phyloP scores from a whole-genome alignment of 1,140 invertebrate genomes.

The Homalodisca vitripennis region DNA sequence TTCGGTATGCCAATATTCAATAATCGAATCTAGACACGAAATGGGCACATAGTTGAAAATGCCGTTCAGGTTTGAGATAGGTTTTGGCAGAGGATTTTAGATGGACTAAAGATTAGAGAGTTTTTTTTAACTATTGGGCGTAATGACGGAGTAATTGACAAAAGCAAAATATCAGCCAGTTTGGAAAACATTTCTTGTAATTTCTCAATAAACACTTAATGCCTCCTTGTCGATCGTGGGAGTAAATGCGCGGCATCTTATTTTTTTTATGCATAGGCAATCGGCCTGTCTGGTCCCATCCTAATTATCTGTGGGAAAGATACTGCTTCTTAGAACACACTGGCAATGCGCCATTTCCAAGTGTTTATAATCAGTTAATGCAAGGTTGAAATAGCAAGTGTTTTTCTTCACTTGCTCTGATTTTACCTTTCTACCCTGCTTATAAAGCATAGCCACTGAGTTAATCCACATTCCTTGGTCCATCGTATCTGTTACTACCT shows the following conservation, averaged over 20 bases:
- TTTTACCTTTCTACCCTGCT: background rate
- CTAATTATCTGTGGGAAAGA: conserved; percentile 49
- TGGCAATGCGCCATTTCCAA: conserved; percentile 51
- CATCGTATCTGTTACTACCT: background rate
- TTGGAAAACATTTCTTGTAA: conserved; percentile 48
- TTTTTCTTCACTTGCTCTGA: background rate
- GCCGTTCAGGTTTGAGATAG: background rate
- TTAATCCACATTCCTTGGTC: background rate
- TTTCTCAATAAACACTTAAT: conserved; percentile 41
- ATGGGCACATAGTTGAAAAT: conserved; percentile 7
- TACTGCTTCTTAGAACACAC: conserved; percentile 53
- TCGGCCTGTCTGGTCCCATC: conserved; percentile 47
- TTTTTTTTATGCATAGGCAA: conserved; percentile 51
- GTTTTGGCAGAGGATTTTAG: background rate
- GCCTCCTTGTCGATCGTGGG: conserved; percentile 44
- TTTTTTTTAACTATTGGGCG: background rate
- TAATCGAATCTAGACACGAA: background rate
- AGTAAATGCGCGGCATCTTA: conserved; percentile 36
- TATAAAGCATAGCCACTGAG: background rate
- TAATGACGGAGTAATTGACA: background rate
- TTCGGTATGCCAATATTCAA: background rate
- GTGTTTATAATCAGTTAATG: too few species aligned
- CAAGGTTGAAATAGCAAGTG: background rate
- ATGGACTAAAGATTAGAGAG: background rate
- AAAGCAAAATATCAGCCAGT: background rate